A percentile compares a stretch with the other conserved stretches of the same genome.
Evolutionary conservation across 2,888 invertebrate species (phyloP).

Genomic region (Zhuqinia jingwanae): DNA sequence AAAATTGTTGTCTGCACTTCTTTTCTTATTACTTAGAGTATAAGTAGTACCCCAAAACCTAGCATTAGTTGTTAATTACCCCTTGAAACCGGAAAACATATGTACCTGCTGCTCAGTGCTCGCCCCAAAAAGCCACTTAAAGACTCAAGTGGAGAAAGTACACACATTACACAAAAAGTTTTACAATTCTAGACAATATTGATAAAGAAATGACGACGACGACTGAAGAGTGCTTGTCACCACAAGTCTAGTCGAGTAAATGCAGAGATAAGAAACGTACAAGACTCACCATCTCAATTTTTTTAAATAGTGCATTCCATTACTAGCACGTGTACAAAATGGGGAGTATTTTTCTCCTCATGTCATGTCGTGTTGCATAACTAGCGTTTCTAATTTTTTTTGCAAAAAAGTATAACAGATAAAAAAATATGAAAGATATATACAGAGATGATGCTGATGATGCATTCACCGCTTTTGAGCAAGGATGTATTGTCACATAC

Average conservation of each 20-base stretch:
- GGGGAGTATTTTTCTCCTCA: constrained; percentile 19
- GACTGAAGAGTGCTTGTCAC: constrained; percentile 43
- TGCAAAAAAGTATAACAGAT: not conserved
- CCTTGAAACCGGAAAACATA: constrained; percentile 8
- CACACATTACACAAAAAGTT: constrained; percentile 38
- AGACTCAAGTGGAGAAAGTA: not conserved
- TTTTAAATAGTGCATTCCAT: constrained; percentile 42
- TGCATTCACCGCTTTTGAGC: constrained; percentile 59
- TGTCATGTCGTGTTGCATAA: too few relatives aligned
- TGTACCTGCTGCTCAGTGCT: too few relatives aligned
- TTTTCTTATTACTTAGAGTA: too few relatives aligned
- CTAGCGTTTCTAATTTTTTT: constrained; percentile 53
- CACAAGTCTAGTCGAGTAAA: constrained; percentile 46
- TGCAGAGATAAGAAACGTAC: constrained; percentile 63
- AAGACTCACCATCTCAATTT: not conserved
- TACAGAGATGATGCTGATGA: constrained; percentile 46
- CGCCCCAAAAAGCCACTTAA: not conserved
- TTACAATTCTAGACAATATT: constrained; percentile 41
- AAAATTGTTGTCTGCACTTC: too few relatives aligned
- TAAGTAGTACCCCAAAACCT: too few relatives aligned
- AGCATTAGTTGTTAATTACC: constrained; percentile 57
- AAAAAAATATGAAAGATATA: constrained; percentile 35
- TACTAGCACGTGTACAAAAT: constrained; percentile 7
- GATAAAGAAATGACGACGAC: constrained; percentile 60
- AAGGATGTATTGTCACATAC: constrained; percentile 62